Base-by-base conservation (phyloP, 2,888 invertebrate genomes). In the Orgyia antiqua region DNA sequence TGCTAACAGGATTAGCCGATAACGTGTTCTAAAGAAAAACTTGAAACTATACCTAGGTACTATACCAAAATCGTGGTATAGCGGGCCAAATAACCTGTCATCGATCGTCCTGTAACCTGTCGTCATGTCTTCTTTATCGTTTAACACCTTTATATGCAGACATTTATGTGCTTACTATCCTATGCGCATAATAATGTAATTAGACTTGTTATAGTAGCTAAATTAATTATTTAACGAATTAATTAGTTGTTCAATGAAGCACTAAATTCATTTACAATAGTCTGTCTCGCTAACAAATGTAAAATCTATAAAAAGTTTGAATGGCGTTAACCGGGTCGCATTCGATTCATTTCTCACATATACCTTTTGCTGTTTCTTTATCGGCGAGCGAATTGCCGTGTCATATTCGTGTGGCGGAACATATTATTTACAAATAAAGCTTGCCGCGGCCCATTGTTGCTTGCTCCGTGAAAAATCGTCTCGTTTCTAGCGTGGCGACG, bases 361-460 rank as follows among this genome's bases (percentile, higher is more conserved):
- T 42, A 39, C 32, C 37, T 47, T 15, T 48, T 44, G 44, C 41
- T 36, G 39, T 31, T 21, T 40, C 34, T 42, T 42, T 53, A 68
- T 73, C 67, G 69, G 56, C 51, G 58, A 58, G 55, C 57, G 67
- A 59, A 74, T 73, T 70, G 66, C 68, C 75, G 72, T 75, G 68
- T 68, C 73, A 68, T 63, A 66, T 71, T 68, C 64, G 65, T 70
- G 68, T 61, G 64, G 67, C 76, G 71, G 75, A 67, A 69, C 75
- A 67, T 65, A 73, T 77, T 75, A 72, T 66, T 71, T 69, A 77
- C 77, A 78, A 79, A 82, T 77, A 79, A 74, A 77, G 65, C 62
- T 58, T 52, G 70, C 73, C 74, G 73, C 67, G 38, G 35, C 43
- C 72, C 56, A 78, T 79, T 79, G 78, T 79, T 74, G 51, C 44